Conservation (phyloP, 2,888 invertebrate genomes). For the Endomychus coccineus region DNA sequence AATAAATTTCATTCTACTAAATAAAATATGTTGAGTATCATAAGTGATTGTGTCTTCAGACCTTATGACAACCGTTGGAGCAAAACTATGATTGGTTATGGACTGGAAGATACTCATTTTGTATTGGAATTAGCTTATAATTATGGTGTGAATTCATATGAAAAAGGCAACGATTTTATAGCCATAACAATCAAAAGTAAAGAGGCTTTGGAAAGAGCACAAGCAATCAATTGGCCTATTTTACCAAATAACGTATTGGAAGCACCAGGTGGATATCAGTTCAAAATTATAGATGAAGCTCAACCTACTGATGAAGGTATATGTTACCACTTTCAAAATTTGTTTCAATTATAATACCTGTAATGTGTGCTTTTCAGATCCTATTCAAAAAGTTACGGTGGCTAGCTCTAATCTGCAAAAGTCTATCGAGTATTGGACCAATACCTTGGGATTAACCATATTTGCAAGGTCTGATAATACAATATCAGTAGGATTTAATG, state of each 20-base stretch:
- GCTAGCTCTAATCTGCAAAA: slow-evolving; percentile 67
- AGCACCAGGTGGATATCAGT: slow-evolving; percentile 91
- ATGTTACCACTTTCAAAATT: slow-evolving; percentile 8
- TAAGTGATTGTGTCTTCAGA: too few relatives aligned
- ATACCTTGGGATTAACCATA: slow-evolving; percentile 65
- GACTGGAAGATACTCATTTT: slow-evolving; percentile 89
- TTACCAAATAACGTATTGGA: slow-evolving; percentile 56
- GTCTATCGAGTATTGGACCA: slow-evolving; percentile 80
- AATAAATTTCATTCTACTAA: slow-evolving; percentile 1
- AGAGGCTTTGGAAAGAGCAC: slow-evolving; percentile 67
- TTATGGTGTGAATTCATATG: slow-evolving; percentile 84
- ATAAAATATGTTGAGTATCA: not conserved
- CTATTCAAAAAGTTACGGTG: slow-evolving; percentile 71
- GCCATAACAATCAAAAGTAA: slow-evolving; percentile 78
- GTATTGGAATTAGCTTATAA: slow-evolving; percentile 97
- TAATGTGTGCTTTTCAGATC: slow-evolving; percentile 49
- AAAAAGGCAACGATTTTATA: slow-evolving; percentile 85
- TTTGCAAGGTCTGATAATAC: slow-evolving; percentile 56
- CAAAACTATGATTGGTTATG: slow-evolving; percentile 99
- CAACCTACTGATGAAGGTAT: slow-evolving; percentile 60
- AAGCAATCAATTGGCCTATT: slow-evolving; percentile 64
- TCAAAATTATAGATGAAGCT: slow-evolving; percentile 67
- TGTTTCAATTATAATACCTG: too few relatives aligned
- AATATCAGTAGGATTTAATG: slow-evolving; percentile 61
- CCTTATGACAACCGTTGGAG: slow-evolving; percentile 98